Conservation (phyloP, 2,113 vertebrate species). For the Gnathonemus longibarbis region DNA sequence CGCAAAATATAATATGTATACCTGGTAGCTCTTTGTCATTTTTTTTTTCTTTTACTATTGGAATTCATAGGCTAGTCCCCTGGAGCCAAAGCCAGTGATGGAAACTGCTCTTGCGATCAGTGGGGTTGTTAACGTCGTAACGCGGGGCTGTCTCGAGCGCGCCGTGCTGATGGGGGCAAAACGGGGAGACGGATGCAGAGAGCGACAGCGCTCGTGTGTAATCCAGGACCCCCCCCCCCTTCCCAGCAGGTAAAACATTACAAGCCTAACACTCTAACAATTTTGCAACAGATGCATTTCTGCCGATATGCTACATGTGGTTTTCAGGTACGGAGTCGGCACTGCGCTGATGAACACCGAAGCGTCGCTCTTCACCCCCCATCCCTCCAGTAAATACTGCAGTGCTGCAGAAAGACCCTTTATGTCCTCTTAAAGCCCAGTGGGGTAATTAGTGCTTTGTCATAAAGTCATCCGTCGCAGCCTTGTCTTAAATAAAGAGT, state of each 20-base stretch:
- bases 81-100: not conserved
- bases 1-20: not conserved
- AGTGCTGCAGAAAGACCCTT: constrained; percentile 19
- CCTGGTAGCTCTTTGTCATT: not conserved
- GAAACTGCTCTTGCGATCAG: not conserved
- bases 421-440: not conserved
- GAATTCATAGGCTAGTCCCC: not conserved
- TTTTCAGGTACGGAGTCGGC: not conserved
- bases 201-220: not conserved
- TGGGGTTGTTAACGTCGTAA: not conserved
- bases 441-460: constrained; percentile 11
- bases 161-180: not conserved
- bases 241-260: not conserved
- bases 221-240: not conserved
- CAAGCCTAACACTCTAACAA: not conserved
- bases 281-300: not conserved
- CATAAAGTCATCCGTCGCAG: constrained; percentile 13
- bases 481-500: not conserved
- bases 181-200: not conserved
- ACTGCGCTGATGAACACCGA: too few relatives aligned
- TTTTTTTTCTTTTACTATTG: too few relatives aligned
- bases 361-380: not conserved
- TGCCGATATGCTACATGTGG: not conserved
- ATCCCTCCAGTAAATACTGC: not conserved
- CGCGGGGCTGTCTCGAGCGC: not conserved